A percentile compares a stretch with the other conserved stretches of the same genome.
These are phyloP conservation scores for Acromyrmex heyeri DNA, from an alignment of 1,140 invertebrate genomes.

Conservation along the genomic window DNA sequence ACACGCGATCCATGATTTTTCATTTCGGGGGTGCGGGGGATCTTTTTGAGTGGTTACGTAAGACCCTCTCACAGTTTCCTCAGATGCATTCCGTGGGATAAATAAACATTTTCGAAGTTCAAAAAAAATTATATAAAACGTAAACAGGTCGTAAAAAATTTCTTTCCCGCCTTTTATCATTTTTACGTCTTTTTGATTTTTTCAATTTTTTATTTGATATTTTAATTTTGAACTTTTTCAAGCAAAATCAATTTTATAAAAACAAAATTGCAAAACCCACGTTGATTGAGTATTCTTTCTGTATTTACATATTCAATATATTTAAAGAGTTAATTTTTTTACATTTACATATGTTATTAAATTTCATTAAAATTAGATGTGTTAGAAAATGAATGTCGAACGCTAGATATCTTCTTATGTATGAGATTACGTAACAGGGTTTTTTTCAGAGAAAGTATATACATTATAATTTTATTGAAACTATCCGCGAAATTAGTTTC, in stretches of 20 bases:
- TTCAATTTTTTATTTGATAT: neutral
- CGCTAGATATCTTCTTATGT: neutral
- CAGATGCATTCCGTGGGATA: neutral
- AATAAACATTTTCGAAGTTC: neutral
- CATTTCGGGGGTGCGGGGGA: neutral
- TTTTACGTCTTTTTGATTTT: neutral
- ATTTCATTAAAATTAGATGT: neutral
- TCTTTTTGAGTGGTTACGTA: neutral
- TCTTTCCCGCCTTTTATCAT: neutral
- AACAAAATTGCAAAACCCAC: neutral
- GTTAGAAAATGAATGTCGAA: neutral
- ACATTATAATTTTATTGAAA: slow-evolving; percentile 53
- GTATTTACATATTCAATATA: neutral
- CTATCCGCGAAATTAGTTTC: neutral
- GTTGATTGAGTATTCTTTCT: neutral
- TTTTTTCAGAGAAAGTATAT: slow-evolving; percentile 33
- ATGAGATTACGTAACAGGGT: neutral
- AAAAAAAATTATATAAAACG: neutral
- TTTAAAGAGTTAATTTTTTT: slow-evolving; percentile 5
- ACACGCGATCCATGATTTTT: neutral
- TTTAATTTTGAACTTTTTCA: neutral
- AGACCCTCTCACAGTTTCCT: neutral
- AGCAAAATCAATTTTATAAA: neutral
- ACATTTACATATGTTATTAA: slow-evolving; percentile 1
- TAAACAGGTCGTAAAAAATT: neutral